Base-by-base conservation (phyloP, 35 echinoderm and acorn worm species). In the Apostichopus californicus region DNA sequence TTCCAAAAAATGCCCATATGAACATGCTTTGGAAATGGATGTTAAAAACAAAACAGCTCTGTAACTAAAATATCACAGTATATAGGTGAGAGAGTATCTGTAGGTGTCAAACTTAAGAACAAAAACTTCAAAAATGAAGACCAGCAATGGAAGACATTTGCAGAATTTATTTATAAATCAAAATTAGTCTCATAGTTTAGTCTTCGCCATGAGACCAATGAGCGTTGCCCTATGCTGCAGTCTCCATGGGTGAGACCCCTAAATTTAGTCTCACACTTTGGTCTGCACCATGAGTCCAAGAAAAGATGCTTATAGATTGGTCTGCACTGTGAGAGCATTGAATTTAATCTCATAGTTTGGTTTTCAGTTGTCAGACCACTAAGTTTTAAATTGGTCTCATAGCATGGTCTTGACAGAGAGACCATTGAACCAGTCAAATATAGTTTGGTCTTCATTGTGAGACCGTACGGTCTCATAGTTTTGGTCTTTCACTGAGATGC, bases 401-500 rank as follows among this genome's bases (percentile, higher is more conserved):
- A 18, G 17, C 1, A 0, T 75, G 80, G 80, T 53, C 46, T 82
- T 82, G 8, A 82, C 80, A 46, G 80, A 6, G 80, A 82, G 21
- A 57, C 80, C 55, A 26, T 82, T 5, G 80, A 82, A 17, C 46
- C 80, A 3, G 80, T 82, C 55, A 46, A 2, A 2, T 9, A 18
- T 18, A 14, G 64, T 68, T 75, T 75, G 71, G 71, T 75, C 71
- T 18, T 75, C 20, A 75, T 22, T 75, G 21, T 75, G 71, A 22
- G 71, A n/a, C 71, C 7, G 71, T 75, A 0, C 0, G 17, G 71
- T 75, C 71, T 75, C 71, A 75, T 7, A 18, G 17, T 14, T 18
- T 75, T 75, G 80, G 80, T 53, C 46, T 82, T n/a, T 82, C 25
- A 82, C 80, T 82, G 80, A 6, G 80, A 82, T 10, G n/a, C 80